Evolutionary conservation across 2,113 vertebrate genomes (phyloP).

Genomic region (Vulpes lagopus): DNA sequence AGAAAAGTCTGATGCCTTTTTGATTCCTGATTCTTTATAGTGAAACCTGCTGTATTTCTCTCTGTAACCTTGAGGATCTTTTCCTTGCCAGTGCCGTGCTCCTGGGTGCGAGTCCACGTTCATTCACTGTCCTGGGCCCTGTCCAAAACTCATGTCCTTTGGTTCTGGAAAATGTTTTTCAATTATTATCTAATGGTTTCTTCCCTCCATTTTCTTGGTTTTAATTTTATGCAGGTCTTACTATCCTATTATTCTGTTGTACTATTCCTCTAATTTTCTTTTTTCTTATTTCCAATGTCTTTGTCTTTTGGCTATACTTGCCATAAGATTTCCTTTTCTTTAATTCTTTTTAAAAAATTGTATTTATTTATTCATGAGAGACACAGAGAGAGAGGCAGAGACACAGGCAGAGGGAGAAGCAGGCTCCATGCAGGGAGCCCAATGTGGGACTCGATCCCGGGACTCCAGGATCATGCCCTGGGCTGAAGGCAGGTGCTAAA

Average conservation of each 20-base stretch:
- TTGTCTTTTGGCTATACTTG: neutral
- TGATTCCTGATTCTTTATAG: neutral
- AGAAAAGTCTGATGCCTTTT: neutral
- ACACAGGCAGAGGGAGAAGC: too few species aligned
- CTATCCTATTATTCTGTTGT: constrained; percentile 16
- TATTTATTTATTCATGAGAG: too few species aligned
- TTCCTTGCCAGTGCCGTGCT: neutral
- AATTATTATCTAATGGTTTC: constrained; percentile 29
- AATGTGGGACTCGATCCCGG: too few species aligned
- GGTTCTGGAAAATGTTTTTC: neutral
- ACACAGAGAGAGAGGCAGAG: too few species aligned
- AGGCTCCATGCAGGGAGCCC: too few species aligned
- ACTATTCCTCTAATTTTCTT: neutral
- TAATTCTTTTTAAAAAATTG: neutral
- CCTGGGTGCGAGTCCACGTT: neutral
- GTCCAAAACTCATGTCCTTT: neutral
- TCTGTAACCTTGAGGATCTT: neutral
- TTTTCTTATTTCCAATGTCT: constrained; percentile 31
- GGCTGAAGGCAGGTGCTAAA: too few species aligned
- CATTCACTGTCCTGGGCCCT: neutral
- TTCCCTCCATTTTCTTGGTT: neutral
- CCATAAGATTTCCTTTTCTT: constrained; percentile 13
- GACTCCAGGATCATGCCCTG: too few species aligned
- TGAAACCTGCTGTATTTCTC: neutral
- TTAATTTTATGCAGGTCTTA: neutral